phyloP scores from a whole-genome alignment of 1,140 invertebrate species.

The Atta colombica region DNA sequence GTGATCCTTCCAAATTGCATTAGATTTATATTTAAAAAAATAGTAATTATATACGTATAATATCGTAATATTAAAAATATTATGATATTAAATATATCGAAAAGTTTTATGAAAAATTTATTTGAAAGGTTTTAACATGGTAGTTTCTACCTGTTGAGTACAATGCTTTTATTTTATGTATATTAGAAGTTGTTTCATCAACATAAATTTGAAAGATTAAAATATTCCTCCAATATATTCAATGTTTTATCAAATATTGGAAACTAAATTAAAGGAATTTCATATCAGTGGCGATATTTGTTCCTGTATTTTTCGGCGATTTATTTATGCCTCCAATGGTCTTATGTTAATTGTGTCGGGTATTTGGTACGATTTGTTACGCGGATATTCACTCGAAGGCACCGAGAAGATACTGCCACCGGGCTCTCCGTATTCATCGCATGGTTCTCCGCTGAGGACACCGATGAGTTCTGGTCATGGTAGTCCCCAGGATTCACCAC shows the following conservation, averaged over 20 bases:
- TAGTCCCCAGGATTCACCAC: slow-evolving; percentile 80
- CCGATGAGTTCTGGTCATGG: slow-evolving; percentile 80
- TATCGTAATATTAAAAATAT: background rate
- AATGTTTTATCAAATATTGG: background rate
- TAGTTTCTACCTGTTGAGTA: background rate
- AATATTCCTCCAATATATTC: background rate
- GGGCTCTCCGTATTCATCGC: slow-evolving; percentile 78
- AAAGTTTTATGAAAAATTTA: background rate
- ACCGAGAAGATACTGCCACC: slow-evolving; percentile 78
- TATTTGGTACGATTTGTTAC: slow-evolving; percentile 53
- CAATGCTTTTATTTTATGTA: background rate
- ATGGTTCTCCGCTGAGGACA: slow-evolving; percentile 80
- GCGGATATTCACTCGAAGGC: slow-evolving; percentile 77
- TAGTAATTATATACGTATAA: background rate
- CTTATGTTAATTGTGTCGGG: slow-evolving; percentile 37
- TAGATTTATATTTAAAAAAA: background rate
- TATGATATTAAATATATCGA: background rate
- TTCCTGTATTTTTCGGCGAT: background rate
- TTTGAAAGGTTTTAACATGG: background rate
- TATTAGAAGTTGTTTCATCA: background rate
- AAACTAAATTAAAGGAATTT: background rate
- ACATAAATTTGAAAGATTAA: background rate
- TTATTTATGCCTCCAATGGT: slow-evolving; percentile 39
- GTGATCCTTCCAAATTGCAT: background rate
- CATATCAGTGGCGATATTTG: background rate